Base-by-base conservation (phyloP, 2,888 invertebrate species). In the Hirtodrosophila alboralis region DNA sequence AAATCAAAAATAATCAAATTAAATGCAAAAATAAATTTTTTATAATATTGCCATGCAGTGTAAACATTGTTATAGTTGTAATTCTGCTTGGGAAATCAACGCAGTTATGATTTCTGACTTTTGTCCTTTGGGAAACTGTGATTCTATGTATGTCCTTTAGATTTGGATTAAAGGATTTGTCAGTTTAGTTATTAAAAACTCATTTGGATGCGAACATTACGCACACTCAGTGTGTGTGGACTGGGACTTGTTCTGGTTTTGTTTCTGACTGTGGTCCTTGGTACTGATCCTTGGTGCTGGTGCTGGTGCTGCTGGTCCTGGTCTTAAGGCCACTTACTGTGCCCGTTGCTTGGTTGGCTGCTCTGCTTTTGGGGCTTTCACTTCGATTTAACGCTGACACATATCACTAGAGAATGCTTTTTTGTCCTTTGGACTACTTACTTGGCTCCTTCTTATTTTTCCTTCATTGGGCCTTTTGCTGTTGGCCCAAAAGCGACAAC, bases 321-420 rank as follows among this genome's bases (percentile, higher is more conserved):
- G n/a, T n/a, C n/a, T n/a, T n/a, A 7, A 8, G 27, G 16, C 37
- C 33, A 28, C n/a, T 31, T 26, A 12, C 16, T 48, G 14, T 8
- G 49, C 21, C 10, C 18, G 5, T 16, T 34, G 10, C 23, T 18
- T 34, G 36, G 34, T 54, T 41, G 27, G 18, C 12, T 43, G 51
- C 49, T 51, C 52, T 56, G 66, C 78, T 70, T 79, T 73, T 64
- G 67, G 44, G 57, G 61, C 64, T 58, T 74, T 81, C 62, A 64
- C 71, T 74, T 74, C 85, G 78, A 78, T 81, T 84, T 84, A 74
- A 67, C 78, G 85, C 81, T 84, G 85, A 67, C 83, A 78, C 78
- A 78, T 71, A 70, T 77, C 70, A 75, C 77, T 60, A 26, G 41
- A 70, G 80, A 58, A 44, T 40, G 38, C n/a, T 33, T 34, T 34